Evolutionary conservation across 2,888 invertebrate genomes (phyloP).

Genomic region (Drosophila suboccidentalis): DNA sequence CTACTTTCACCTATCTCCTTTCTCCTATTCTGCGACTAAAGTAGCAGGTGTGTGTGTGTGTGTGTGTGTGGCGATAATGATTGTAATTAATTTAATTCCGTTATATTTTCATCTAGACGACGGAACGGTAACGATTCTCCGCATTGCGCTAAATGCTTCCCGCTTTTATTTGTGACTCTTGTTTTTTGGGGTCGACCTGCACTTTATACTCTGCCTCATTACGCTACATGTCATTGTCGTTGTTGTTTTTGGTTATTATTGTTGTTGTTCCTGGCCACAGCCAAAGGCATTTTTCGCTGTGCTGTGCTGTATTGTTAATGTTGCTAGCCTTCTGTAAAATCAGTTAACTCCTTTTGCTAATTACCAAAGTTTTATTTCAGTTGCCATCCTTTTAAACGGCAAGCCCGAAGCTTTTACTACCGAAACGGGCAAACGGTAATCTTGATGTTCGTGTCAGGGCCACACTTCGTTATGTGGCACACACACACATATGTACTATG

Average conservation of each 20-base stretch:
- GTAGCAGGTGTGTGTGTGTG: constrained; percentile 68
- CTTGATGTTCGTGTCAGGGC: constrained; percentile 75
- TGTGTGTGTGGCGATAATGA: constrained; percentile 80
- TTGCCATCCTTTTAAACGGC: constrained; percentile 11
- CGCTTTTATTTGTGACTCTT: constrained; percentile 54
- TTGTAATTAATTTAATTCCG: constrained; percentile 84
- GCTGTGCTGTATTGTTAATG: constrained; percentile 13
- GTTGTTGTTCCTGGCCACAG: constrained; percentile 24
- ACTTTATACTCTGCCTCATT: constrained; percentile 58
- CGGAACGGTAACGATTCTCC: constrained; percentile 59
- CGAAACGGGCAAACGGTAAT: constrained; percentile 43
- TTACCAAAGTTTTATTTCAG: constrained; percentile 83
- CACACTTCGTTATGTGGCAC: constrained; percentile 31
- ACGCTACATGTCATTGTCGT: constrained; percentile 55
- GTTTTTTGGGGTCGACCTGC: constrained; percentile 17
- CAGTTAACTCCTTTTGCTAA: constrained; percentile 83
- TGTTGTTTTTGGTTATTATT: constrained; percentile 20
- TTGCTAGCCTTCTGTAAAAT: constrained; percentile 73
- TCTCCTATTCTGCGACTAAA: not conserved
- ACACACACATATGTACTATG: constrained; percentile 3
- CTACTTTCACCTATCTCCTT: not conserved
- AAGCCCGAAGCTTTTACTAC: constrained; percentile 35
- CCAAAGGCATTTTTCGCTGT: constrained; percentile 29
- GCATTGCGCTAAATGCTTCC: constrained; percentile 84
- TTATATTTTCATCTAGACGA: constrained; percentile 83